Evolutionary conservation across 2,797 vertebrate species (phyloP).

Genomic region (Oryzias sinensis): DNA sequence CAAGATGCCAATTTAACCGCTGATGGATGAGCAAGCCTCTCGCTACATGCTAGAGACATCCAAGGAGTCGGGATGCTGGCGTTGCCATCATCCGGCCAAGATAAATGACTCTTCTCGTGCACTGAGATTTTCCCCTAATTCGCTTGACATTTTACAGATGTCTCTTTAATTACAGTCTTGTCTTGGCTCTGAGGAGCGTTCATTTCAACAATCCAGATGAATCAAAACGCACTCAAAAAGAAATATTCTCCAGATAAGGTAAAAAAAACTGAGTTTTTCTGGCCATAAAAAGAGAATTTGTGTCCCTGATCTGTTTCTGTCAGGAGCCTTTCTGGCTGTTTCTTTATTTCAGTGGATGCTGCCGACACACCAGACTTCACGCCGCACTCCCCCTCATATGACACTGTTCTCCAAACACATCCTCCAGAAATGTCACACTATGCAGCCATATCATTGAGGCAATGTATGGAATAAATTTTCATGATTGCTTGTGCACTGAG

Average conservation of each 20-base stretch:
- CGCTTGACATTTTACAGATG: constrained; percentile 68
- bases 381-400: constrained; percentile 48
- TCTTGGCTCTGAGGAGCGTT: constrained; percentile 41
- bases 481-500: constrained; percentile 31
- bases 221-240: constrained; percentile 8
- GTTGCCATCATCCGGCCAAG: constrained; percentile 34
- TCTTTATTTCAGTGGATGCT: constrained; percentile 29
- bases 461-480: constrained; percentile 44
- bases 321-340: constrained; percentile 44
- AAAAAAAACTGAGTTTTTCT: background rate
- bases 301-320: constrained; percentile 26
- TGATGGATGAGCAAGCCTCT: constrained; percentile 59
- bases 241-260: background rate
- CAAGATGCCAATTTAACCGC: constrained; percentile 26
- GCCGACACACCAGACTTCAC: constrained; percentile 58
- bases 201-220: constrained; percentile 27
- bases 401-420: constrained; percentile 45
- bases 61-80: constrained; percentile 18
- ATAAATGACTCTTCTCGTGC: constrained; percentile 66
- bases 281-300: constrained; percentile 13
- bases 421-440: constrained; percentile 42
- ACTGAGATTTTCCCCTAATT: constrained; percentile 62
- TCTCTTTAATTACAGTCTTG: constrained; percentile 54
- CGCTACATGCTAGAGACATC: constrained; percentile 25
- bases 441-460: constrained; percentile 29